Percentiles rank a stretch among this genome's conserved stretches.
These are phyloP conservation scores for Nomada hirtipes DNA, from an alignment of 2,888 invertebrate species.

Conservation along the genomic window DNA sequence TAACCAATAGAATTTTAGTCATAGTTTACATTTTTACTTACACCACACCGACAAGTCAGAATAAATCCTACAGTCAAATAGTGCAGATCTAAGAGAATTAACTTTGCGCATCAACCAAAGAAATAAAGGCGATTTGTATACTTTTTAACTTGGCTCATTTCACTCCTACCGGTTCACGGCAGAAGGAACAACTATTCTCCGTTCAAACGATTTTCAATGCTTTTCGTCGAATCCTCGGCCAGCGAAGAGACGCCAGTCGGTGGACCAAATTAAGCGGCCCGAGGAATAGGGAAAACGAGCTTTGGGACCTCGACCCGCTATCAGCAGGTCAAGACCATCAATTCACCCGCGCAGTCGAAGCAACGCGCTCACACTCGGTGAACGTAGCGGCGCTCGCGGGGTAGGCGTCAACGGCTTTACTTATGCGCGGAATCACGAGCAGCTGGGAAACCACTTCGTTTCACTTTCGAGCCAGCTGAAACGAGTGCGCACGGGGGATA, in stretches of 20 bases:
- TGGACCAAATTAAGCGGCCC: not conserved
- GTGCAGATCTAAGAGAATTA: no score
- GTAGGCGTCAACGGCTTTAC: conserved; percentile 71
- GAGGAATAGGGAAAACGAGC: conserved; percentile 21
- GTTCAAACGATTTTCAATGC: not conserved
- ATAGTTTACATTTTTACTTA: no score
- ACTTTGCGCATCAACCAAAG: no score
- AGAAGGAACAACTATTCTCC: not conserved
- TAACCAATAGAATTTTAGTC: no score
- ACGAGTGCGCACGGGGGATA: conserved; percentile 6
- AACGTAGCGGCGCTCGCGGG: conserved; percentile 25
- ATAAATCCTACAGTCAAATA: no score
- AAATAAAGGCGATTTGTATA: no score
- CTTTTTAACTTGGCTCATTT: no score
- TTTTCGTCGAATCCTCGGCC: no score
- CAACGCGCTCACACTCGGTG: conserved; percentile 49
- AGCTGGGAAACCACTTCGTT: conserved; percentile 43
- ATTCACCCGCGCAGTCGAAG: conserved; percentile 50
- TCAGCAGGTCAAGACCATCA: conserved; percentile 60
- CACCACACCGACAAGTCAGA: no score
- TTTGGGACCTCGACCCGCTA: conserved; percentile 29
- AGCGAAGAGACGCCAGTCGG: not conserved
- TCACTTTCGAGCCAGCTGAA: conserved; percentile 57
- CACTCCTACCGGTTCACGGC: no score
- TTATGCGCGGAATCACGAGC: conserved; percentile 66